Base-by-base conservation (phyloP, 2,888 invertebrate species). In the Phyllotreta cruciferae region DNA sequence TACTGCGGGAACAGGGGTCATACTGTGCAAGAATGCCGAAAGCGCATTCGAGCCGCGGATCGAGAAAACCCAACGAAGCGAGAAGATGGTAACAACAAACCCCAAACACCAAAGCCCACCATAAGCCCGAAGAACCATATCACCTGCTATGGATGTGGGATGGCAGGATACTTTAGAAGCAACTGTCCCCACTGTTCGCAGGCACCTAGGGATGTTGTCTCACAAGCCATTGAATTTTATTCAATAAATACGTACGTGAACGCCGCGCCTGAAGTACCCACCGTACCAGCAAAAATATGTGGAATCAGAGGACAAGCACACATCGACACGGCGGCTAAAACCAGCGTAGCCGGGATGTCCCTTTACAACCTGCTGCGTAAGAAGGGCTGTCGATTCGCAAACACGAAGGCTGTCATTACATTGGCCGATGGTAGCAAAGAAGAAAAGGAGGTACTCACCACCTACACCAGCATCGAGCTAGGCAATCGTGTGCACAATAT, bases 281-380 rank as follows among this genome's bases (percentile, higher is more conserved):
- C 62, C n/a, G 41, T 63, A 14, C 44, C 57, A 8, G 36, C 53
- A 8, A 42, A 36, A 6, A 36, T 63, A 13, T 44, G 38, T 35
- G 58, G 58, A 41, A 57, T 58, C 6, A 2, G 13, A 58, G 63
- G 63, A 8, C 3, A 9, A 34, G 63, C 54, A 3, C 55, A 63
- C 24, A 45, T 55, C 10, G 63, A 63, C 36, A 60, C 60, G 34
- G 52, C 49, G 35, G 63, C 63, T n/a, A 63, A 55, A 60, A 63
- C 63, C 10, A 60, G 45, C 37, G 49, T 60, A 8, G 60, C 60
- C 6, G 41, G 63, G 6, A 45, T 9, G 35, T 24, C 47, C 3
- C 52, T 54, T 34, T 60, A 55, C n/a, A n/a, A n/a, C n/a, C n/a
- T n/a, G n/a, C n/a, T n/a, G n/a, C n/a, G n/a, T n/a, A n/a, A n/a